Base-by-base conservation (phyloP, 2,113 vertebrate genomes). In the Coracopsis vasa region DNA sequence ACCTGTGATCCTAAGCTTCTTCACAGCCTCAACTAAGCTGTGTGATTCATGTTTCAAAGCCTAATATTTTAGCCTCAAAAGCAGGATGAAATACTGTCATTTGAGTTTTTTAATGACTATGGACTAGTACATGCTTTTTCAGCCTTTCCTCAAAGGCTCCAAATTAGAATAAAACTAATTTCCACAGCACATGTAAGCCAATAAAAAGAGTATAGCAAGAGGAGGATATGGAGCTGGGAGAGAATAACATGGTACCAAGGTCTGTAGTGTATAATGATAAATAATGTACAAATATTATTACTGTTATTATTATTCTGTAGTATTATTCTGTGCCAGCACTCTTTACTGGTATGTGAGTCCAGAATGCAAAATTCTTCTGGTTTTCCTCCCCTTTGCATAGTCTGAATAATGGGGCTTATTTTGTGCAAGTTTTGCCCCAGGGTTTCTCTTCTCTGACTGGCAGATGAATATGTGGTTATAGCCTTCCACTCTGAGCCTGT, bases 151-250 rank as follows among this genome's bases (percentile, higher is more conserved):
- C 94, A 95, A 95, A 95, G 95, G 66, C 62, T 95, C 64, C 77
- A 96, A 96, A 97, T 97, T 94, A 96, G 95, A 96, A 97, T 96
- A 95, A 94, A 92, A 96, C 90, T 94, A 86, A 96, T 96, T 97
- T 97, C 92, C 88, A 89, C 90, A 90, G 91, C 54, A 88, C 45
- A 89, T 87, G 81, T 92, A 96, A 97, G 90, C 88, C 93, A 94
- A 95, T 96, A 92, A 91, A 94, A 95, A 85, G 69, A 81, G 41
- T 94, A 84, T 73, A 94, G 89, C 61, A 90, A 87, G 77, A 97
- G 72, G 56, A 96, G 91, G 94, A 87, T 77, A 95, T 11, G 7
- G 80, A 94, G 56, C 72, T 95, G 79, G 86, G 96, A 94, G 70
- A 91, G 88, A 91, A 94, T 95, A 83, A 42, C 86, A 87, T 77